Conservation (phyloP, 2,888 invertebrate species). For the Mellilla xanthometata region DNA sequence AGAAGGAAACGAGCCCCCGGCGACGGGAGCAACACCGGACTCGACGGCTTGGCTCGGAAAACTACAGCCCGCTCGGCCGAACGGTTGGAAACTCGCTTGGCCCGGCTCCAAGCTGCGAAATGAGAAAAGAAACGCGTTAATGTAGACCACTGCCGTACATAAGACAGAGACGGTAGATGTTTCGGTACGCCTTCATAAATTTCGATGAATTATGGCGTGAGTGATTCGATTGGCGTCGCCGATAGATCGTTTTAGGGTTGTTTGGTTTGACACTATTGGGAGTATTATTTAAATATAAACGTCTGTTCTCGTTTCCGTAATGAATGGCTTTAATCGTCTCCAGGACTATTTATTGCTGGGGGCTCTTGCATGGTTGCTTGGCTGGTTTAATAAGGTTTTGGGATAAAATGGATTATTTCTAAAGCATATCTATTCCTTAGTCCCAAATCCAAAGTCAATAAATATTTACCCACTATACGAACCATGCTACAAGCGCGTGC, state of each 20-base stretch:
- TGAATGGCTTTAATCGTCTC: constrained; percentile 28
- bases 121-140: constrained; percentile 80
- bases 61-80: constrained; percentile 76
- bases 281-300: constrained; percentile 66
- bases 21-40: constrained; percentile 68
- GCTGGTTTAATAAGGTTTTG: too few species aligned
- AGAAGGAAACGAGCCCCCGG: constrained; percentile 50
- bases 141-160: constrained; percentile 67
- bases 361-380: too few species aligned
- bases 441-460: background rate
- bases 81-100: constrained; percentile 81
- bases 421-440: too few species aligned
- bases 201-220: constrained; percentile 75
- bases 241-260: constrained; percentile 69
- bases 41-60: constrained; percentile 76
- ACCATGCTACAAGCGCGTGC: background rate
- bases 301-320: constrained; percentile 44
- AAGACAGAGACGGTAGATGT: constrained; percentile 72
- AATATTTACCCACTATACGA: background rate
- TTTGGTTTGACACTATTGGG: constrained; percentile 72
- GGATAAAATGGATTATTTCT: too few species aligned
- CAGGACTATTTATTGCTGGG: background rate
- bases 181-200: constrained; percentile 69
- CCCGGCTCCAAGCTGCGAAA: constrained; percentile 83
- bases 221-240: constrained; percentile 72